phyloP scores from a whole-genome alignment of 23 tunicate species.

The Phallusia fumigata region DNA sequence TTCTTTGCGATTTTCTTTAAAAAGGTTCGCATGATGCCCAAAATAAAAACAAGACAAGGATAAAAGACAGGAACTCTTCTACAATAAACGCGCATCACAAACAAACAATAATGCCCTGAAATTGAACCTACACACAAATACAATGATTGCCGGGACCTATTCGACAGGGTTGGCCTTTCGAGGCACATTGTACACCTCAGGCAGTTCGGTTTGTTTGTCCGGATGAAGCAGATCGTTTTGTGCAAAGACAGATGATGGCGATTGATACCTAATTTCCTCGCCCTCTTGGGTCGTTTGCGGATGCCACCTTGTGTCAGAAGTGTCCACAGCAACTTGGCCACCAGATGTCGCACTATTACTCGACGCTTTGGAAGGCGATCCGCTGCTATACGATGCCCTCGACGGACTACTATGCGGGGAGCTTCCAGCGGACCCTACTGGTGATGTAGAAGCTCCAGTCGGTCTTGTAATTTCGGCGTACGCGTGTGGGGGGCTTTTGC shows the following conservation, averaged over 20 bases:
- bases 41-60: neutral
- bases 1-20: no score
- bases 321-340: neutral
- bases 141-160: neutral
- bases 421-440: neutral
- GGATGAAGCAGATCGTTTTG: slow-evolving; percentile 16
- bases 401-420: neutral
- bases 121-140: neutral
- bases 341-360: neutral
- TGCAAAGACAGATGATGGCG: slow-evolving; percentile 25
- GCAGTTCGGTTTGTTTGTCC: slow-evolving; percentile 17
- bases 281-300: neutral
- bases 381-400: neutral
- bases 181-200: slow-evolving; percentile 31
- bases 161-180: slow-evolving; percentile 32
- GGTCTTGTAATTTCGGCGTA: neutral
- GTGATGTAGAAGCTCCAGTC: neutral
- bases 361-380: neutral
- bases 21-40: neutral
- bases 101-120: neutral
- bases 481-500: neutral
- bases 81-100: neutral
- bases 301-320: neutral
- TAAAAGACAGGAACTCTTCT: neutral
- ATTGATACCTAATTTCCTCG: neutral